A percentile compares a stretch with the other conserved stretches of the same genome.
phyloP scores from a whole-genome alignment of 2,888 invertebrate species.

The Torymus texanus region DNA sequence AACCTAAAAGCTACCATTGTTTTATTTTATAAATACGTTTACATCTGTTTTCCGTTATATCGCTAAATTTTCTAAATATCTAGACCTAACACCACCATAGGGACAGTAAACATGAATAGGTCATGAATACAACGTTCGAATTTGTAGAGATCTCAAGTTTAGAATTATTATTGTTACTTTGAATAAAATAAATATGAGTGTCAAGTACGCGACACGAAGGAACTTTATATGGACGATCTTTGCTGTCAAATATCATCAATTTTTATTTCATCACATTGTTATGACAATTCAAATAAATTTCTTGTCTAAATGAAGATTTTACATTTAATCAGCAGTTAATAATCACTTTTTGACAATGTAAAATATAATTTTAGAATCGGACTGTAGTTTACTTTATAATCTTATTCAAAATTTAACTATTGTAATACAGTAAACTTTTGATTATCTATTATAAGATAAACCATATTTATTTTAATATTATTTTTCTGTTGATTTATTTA shows the following conservation, averaged over 20 bases:
- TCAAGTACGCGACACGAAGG: slow-evolving; percentile 58
- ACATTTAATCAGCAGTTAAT: slow-evolving; percentile 24
- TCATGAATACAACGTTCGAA: too few species aligned
- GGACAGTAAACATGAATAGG: slow-evolving; percentile 24
- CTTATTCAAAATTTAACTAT: slow-evolving; percentile 8
- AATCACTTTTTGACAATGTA: too few species aligned
- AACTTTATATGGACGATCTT: slow-evolving; percentile 66
- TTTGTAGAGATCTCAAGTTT: neutral
- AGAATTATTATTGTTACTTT: slow-evolving; percentile 10
- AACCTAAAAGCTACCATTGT: slow-evolving; percentile 37
- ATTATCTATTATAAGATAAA: too few species aligned
- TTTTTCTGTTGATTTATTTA: too few species aligned
- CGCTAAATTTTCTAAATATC: slow-evolving; percentile 45
- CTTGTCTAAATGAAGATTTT: slow-evolving; percentile 9
- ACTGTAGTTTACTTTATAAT: too few species aligned
- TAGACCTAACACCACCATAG: slow-evolving; percentile 48
- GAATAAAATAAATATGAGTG: slow-evolving; percentile 42
- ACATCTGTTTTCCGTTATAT: slow-evolving; percentile 40
- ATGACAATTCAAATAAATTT: too few species aligned
- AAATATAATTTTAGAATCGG: slow-evolving; percentile 3
- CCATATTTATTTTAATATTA: too few species aligned
- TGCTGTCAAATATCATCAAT: slow-evolving; percentile 23
- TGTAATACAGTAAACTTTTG: neutral
- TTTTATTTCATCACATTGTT: too few species aligned
- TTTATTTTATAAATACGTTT: slow-evolving; percentile 47